Evolutionary conservation across 2,888 invertebrate species (phyloP).

Genomic region (Auanema freiburgensis): DNA sequence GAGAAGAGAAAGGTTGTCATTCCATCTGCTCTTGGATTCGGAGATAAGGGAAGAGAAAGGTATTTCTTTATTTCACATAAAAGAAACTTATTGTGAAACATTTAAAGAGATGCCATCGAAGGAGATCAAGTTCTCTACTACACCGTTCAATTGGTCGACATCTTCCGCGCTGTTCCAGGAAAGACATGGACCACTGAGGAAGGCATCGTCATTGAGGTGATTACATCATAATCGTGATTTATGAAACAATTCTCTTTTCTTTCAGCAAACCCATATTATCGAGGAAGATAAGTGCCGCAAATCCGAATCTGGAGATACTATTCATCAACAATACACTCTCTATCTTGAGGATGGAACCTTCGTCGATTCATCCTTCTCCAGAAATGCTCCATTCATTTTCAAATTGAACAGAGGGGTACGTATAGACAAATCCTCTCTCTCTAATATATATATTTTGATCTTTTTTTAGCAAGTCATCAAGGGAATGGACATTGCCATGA

Average conservation of each 20-base stretch:
- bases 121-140: conserved; percentile 61
- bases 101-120: conserved; percentile 45
- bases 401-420: conserved; percentile 15
- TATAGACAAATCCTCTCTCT: neutral
- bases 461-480: conserved; percentile 56
- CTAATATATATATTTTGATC: neutral
- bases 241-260: neutral
- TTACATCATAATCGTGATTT: too few relatives aligned
- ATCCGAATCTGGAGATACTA: conserved; percentile 53
- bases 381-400: conserved; percentile 62
- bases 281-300: conserved; percentile 43
- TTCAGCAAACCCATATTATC: conserved; percentile 44
- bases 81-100: too few relatives aligned
- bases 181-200: conserved; percentile 62
- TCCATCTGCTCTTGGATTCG: conserved; percentile 60
- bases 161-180: conserved; percentile 61
- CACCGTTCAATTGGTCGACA: conserved; percentile 61
- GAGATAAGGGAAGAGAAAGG: conserved; percentile 31
- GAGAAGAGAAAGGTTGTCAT: conserved; percentile 64
- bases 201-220: conserved; percentile 42
- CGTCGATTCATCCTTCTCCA: conserved; percentile 60
- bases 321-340: conserved; percentile 61
- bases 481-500: conserved; percentile 62
- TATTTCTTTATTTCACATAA: neutral
- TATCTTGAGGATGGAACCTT: conserved; percentile 62